Evolutionary conservation across 2,888 invertebrate species (phyloP), one percentile per base, ranked within the genome.

Genomic region (Chouioia cunea): DNA sequence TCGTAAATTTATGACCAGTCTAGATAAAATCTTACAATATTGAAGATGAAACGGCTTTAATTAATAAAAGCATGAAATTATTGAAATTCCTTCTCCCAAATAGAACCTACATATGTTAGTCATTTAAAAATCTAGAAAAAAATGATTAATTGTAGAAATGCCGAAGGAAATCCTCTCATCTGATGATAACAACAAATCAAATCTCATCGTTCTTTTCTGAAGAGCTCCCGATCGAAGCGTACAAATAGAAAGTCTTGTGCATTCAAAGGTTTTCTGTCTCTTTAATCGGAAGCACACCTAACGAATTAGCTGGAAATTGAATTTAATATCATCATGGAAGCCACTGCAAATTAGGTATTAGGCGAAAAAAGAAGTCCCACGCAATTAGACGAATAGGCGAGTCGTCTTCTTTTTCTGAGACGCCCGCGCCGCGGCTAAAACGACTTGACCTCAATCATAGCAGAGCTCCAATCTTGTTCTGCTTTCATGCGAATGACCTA

Each of bases 351-450:
- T 12, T 48, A 48, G 18, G 36, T 8, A 36, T 15, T 15, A 4
- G 53, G 6, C 6, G 43, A 10, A 36, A 54, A 48, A 57, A 65
- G 66, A 50, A 66, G 59, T 52, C 27, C 16, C 10, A 27, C 50
- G 60, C 47, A 60, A 68, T 68, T 62, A 47, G 47, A 23, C 60
- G 54, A 54, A 54, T 68, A 60, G 67, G 54, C 50, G 60, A 68
- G 60, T 62, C 54, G 66, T 48, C 22, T 62, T 58, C 59, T 56
- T 48, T 60, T 60, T 54, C 43, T 47, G 60, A 53, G 10, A 18
- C 48, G 54, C 54, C 43, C 12, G n/a, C 20, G 16, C 12, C 50
- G 58, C 36, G 36, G 10, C 36, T 12, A 50, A 65, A 46, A 66
- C 62, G 54, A 20, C 60, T 43, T 68, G 67, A 68, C 67, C 67